Percentiles rank a stretch among this genome's conserved stretches.
Conservation (phyloP, 2,113 vertebrate genomes). For the Bos taurus region ARS-UCD2.0 NC_037350.1:50158001-50158500, state of each 20-base stretch:
- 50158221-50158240: neutral
- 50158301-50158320: fast-evolving
- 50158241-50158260: neutral
- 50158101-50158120: neutral
- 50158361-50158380: neutral
- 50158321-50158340: neutral
- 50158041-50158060: neutral
- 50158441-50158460: neutral
- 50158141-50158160: neutral
- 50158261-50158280: neutral
- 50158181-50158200: neutral
- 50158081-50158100: neutral
- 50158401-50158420: neutral
- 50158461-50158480: neutral
- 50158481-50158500: neutral
- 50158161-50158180: neutral
- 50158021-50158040: neutral
- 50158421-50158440: neutral
- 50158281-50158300: neutral
- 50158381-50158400: neutral
- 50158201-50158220: neutral
- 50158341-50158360: neutral
- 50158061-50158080: neutral
- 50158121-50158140: neutral
- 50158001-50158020: neutral